Percentiles rank a stretch among this genome's conserved stretches.
Evolutionary conservation across 2,888 invertebrate genomes (phyloP).

Genomic region (Pemphredon lugubris): DNA sequence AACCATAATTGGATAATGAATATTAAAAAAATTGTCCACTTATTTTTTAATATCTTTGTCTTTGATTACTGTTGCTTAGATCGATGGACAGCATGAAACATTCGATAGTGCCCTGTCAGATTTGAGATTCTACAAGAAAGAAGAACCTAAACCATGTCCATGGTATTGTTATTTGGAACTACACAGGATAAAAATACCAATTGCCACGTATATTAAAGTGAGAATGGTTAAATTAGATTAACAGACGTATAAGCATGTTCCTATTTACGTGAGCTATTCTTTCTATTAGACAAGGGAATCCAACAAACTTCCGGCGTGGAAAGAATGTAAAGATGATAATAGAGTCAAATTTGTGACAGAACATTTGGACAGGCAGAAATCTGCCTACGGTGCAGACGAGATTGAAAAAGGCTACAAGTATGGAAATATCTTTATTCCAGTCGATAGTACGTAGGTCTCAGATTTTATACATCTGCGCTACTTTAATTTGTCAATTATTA

Average conservation of each 20-base stretch:
- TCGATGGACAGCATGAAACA: constrained; percentile 45
- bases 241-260: neutral
- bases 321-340: neutral
- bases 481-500: no score
- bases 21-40: neutral
- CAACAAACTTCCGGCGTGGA: constrained; percentile 41
- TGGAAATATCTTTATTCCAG: constrained; percentile 57
- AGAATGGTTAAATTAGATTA: neutral
- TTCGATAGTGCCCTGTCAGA: constrained; percentile 53
- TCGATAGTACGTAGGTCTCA: constrained; percentile 48
- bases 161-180: constrained; percentile 57
- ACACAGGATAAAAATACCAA: constrained; percentile 54
- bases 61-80: constrained; percentile 43
- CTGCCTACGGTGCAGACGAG: constrained; percentile 32
- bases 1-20: no score
- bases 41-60: neutral
- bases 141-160: constrained; percentile 18
- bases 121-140: constrained; percentile 52
- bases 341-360: neutral
- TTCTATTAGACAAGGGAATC: constrained; percentile 30
- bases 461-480: neutral
- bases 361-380: constrained; percentile 31
- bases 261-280: constrained; percentile 1
- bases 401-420: constrained; percentile 60
- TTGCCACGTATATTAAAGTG: constrained; percentile 63